These are phyloP conservation scores for Phaethon lepturus DNA, from an alignment of 2,113 vertebrate genomes.

Conservation along the genomic window DNA sequence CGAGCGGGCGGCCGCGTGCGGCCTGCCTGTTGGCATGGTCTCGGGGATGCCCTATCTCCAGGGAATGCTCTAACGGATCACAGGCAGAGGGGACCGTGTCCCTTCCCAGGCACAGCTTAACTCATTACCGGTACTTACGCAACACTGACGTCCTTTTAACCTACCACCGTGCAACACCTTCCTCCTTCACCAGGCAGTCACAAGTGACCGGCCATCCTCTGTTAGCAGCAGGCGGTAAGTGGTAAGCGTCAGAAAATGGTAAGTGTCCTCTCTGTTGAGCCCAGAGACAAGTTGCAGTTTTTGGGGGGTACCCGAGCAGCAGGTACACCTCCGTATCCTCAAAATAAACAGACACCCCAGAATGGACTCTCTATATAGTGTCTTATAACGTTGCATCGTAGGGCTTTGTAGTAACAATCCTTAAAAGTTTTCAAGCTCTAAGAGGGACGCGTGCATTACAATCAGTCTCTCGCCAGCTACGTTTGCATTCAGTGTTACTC, in stretches of 20 bases:
- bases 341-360: neutral
- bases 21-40: neutral
- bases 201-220: neutral
- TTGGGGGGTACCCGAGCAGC: neutral
- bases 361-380: rapidly evolving
- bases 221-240: neutral
- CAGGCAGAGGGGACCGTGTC: neutral
- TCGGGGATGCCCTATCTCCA: neutral
- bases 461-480: neutral
- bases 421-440: neutral
- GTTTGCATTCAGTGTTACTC: slow-evolving; percentile 7
- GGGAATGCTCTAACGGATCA: neutral
- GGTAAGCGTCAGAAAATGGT: too few species aligned
- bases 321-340: neutral
- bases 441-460: rapidly evolving
- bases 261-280: neutral
- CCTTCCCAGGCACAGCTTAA: neutral
- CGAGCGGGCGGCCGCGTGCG: neutral
- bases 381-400: neutral
- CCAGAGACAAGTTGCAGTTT: neutral
- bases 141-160: neutral
- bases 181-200: neutral
- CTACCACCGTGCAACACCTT: neutral
- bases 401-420: neutral
- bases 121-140: neutral